Base-by-base conservation (phyloP, 2,888 invertebrate genomes). In the Heliconius sara region DNA sequence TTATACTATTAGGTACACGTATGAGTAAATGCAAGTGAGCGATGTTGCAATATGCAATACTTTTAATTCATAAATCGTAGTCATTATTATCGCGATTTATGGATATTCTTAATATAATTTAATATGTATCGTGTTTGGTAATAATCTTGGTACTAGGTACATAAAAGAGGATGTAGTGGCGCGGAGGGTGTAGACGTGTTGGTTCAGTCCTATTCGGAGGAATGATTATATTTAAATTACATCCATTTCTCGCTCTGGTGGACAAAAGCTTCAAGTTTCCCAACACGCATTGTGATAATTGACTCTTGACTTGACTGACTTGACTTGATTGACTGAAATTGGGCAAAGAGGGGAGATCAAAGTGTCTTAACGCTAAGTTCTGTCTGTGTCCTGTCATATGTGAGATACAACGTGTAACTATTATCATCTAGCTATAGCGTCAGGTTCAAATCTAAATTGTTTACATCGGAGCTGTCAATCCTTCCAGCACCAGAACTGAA, bases 11-110 rank as follows among this genome's bases (percentile, higher is more conserved):
- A 39, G 39, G 10, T 39, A 43, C 68, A 25, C 68, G 68, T 16
- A 70, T 43, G 43, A 68, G 68, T 16, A 39, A 39, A 39, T 68
- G 12, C n/a, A 43, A 70, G n/a, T n/a, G 39, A 39, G n/a, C n/a
- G 39, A n/a, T 43, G 68, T 2, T 68, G 39, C 10, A 39, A 39
- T 68, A 5, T 70, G 68, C 68, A 70, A 43, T 70, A 25, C 25
- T 43, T 70, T 43, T 43, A 25, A 70, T 39, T 68, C n/a, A 68
- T 68, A 68, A 67, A 67, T 67, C 4, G 39, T n/a, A 13, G 22
- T 68, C 68, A 39, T 68, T 68, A 68, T 39, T 39, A 39, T 66
- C 9, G 63, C 0, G 2, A 5, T 66, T 19, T 66, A 66, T 68
- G 3, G 13, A 22, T n/a, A 39, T 68, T 22, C 5, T 68, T 39